Conservation (phyloP, 2,113 vertebrate genomes). For the Oreochromis tanganicae region DNA sequence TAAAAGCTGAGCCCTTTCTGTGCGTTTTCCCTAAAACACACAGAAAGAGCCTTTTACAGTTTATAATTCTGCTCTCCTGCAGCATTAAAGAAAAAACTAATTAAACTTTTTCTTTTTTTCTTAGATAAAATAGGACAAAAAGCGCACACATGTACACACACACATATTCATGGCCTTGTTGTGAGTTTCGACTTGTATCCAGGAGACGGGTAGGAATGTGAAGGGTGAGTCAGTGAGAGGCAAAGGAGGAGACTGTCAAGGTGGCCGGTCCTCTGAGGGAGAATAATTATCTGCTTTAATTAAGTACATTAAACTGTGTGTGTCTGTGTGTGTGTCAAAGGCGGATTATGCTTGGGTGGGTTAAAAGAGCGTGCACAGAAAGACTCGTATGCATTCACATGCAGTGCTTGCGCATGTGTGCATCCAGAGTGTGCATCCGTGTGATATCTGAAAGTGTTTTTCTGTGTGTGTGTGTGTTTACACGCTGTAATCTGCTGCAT, state of each 20-base stretch:
- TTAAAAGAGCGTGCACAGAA: neutral
- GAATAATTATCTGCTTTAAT: slow-evolving; percentile 52
- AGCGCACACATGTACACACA: neutral
- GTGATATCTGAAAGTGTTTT: neutral
- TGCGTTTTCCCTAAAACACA: neutral
- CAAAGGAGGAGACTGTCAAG: slow-evolving; percentile 16
- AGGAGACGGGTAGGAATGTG: slow-evolving; percentile 34
- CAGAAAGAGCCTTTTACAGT: neutral
- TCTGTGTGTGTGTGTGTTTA: neutral
- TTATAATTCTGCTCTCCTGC: neutral
- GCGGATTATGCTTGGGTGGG: neutral
- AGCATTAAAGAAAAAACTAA: neutral
- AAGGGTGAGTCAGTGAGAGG: slow-evolving; percentile 25
- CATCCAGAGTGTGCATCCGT: neutral
- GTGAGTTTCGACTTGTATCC: slow-evolving; percentile 22
- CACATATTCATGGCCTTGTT: neutral
- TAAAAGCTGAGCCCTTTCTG: neutral
- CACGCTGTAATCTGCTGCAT: neutral
- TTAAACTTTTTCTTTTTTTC: neutral
- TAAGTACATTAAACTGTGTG: slow-evolving; percentile 11
- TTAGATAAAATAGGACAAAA: neutral
- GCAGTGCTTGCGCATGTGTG: neutral
- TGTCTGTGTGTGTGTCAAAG: neutral
- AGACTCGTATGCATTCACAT: neutral
- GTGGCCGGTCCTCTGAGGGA: slow-evolving; percentile 20